Percentiles rank a stretch among this genome's conserved stretches.
These are phyloP conservation scores for Dysmachus trigonus DNA, from an alignment of 2,888 invertebrate genomes.

Conservation along the genomic window DNA sequence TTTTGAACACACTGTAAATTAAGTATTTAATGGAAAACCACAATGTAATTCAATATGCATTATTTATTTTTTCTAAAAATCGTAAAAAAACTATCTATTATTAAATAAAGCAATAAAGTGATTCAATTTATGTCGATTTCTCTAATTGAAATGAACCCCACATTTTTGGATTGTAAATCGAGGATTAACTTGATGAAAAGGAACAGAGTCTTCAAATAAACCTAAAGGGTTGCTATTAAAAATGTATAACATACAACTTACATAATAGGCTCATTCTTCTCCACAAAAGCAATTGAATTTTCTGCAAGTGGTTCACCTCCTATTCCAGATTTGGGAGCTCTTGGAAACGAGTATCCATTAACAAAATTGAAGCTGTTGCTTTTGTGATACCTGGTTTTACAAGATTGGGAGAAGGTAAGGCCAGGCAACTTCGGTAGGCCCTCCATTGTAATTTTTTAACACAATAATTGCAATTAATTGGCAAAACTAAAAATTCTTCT, in stretches of 20 bases:
- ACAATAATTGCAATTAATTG: background rate
- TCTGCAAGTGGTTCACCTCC: slow-evolving; percentile 71
- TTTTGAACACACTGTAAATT: no score
- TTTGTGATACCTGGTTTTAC: slow-evolving; percentile 70
- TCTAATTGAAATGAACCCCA: no score
- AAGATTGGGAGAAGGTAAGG: slow-evolving; percentile 72
- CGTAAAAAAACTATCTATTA: no score
- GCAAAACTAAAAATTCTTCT: background rate
- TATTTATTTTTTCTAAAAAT: no score
- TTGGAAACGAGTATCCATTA: slow-evolving; percentile 74
- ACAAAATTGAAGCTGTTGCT: slow-evolving; percentile 71
- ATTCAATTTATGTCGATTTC: background rate
- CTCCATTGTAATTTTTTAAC: slow-evolving; percentile 42
- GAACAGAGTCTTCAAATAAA: no score
- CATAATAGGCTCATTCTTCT: slow-evolving; percentile 54
- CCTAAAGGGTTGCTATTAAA: no score
- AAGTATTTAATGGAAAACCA: no score
- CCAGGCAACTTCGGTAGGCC: slow-evolving; percentile 77
- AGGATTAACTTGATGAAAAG: no score
- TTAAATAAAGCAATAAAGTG: no score
- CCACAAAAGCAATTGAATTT: slow-evolving; percentile 68
- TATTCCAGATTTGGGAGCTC: slow-evolving; percentile 67
- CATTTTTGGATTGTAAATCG: background rate
- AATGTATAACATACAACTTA: slow-evolving; percentile 18
- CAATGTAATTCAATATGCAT: no score